Conservation (phyloP, 2,888 invertebrate genomes). For the Allygus modestus region DNA sequence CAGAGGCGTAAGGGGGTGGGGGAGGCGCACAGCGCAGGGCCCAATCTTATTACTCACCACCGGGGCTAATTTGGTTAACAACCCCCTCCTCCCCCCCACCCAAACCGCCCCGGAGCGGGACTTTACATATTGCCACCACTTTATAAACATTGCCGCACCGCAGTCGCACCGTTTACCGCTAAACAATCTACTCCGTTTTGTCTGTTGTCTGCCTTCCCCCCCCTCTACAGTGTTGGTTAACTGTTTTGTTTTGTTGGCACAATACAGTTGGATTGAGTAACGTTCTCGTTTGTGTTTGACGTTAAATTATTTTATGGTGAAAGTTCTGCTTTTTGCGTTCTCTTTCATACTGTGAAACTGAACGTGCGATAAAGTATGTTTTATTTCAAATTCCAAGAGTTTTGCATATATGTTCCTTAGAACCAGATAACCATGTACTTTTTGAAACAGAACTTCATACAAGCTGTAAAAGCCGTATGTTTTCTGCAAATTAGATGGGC, state of each 20-base stretch:
- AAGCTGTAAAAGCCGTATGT: no score
- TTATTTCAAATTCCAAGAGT: no score
- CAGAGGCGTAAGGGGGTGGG: slow-evolving; percentile 1
- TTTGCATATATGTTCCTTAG: no score
- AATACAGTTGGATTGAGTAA: slow-evolving; percentile 22
- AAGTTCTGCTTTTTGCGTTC: no score
- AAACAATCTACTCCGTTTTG: slow-evolving; percentile 27
- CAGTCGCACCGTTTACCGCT: slow-evolving; percentile 20
- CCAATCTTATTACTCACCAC: slow-evolving; percentile 50
- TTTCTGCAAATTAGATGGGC: no score
- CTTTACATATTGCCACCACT: slow-evolving; percentile 58
- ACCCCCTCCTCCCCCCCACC: slow-evolving; percentile 34
- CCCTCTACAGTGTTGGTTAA: not conserved
- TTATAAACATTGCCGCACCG: slow-evolving; percentile 52
- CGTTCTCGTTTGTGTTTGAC: not conserved
- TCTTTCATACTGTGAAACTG: no score
- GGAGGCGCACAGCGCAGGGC: slow-evolving; percentile 15
- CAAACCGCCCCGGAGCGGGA: slow-evolving; percentile 9
- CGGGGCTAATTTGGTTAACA: slow-evolving; percentile 59
- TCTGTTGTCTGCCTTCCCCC: not conserved
- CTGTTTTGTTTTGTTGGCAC: slow-evolving; percentile 22
- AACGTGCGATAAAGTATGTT: no score
- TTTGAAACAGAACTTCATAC: no score
- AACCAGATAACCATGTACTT: no score
- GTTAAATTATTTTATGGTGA: not conserved